Evolutionary conservation across 2,888 invertebrate genomes (phyloP).

Genomic region (Drosophila anomalata): DNA sequence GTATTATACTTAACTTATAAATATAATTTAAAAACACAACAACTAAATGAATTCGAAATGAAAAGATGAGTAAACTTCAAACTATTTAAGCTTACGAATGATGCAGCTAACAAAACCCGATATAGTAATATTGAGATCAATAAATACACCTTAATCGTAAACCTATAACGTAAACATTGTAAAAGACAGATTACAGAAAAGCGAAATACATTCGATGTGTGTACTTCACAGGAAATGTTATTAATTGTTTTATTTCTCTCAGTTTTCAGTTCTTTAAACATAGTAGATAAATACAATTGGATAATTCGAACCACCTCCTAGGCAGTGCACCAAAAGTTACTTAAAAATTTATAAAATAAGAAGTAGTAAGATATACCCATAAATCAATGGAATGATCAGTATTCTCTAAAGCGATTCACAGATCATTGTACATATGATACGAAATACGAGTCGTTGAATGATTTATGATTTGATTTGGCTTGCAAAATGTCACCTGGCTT

Average conservation of each 20-base stretch:
- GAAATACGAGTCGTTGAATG: conserved; percentile 6
- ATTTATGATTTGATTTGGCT: conserved; percentile 35
- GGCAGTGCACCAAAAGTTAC: conserved; percentile 43
- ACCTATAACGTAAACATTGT: conserved; percentile 28
- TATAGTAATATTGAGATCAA: conserved; percentile 23
- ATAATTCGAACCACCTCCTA: conserved; percentile 13
- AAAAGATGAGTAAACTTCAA: conserved; percentile 65
- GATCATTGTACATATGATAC: conserved; percentile 28
- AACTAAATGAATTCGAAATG: conserved; percentile 11
- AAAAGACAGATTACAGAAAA: conserved; percentile 39
- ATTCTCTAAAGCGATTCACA: conserved; percentile 5
- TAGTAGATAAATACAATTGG: conserved; percentile 19
- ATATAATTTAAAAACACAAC: conserved; percentile 61
- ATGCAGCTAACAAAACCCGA: conserved; percentile 36
- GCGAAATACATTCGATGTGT: conserved; percentile 45
- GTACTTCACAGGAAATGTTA: conserved; percentile 27
- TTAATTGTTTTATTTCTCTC: conserved; percentile 33
- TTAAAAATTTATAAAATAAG: conserved; percentile 7
- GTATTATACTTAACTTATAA: conserved; percentile 82
- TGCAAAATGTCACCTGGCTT: conserved; percentile 35
- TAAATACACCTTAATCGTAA: conserved; percentile 27
- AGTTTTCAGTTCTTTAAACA: conserved; percentile 6
- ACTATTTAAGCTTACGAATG: conserved; percentile 52
- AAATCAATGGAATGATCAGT: neutral
- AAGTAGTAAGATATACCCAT: neutral